These are phyloP conservation scores for Agrochola litura DNA, from an alignment of 2,888 invertebrate species.

Conservation along the genomic window DNA sequence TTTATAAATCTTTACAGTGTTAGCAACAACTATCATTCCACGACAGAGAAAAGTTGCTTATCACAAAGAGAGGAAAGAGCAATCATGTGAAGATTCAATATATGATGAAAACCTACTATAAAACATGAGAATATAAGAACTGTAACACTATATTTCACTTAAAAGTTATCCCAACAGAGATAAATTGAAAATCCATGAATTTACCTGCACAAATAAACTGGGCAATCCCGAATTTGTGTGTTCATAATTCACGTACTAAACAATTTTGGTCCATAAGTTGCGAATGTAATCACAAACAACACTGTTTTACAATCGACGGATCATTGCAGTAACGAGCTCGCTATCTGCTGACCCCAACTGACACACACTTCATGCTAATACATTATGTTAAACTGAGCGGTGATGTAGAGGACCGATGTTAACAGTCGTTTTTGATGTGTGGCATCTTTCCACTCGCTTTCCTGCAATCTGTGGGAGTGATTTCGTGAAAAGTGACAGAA, in stretches of 20 bases:
- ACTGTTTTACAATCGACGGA: constrained; percentile 49
- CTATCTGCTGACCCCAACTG: constrained; percentile 64
- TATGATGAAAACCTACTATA: not conserved
- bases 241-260: constrained; percentile 49
- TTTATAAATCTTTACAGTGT: too few relatives aligned
- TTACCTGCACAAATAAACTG: constrained; percentile 28
- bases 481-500: too few relatives aligned
- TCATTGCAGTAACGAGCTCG: constrained; percentile 48
- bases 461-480: too few relatives aligned
- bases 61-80: too few relatives aligned
- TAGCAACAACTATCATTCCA: too few relatives aligned
- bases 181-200: constrained; percentile 46
- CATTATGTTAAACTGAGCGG: constrained; percentile 66
- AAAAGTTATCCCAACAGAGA: constrained; percentile 18
- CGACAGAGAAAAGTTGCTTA: too few relatives aligned
- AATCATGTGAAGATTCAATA: too few relatives aligned
- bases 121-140: not conserved
- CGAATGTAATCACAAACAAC: constrained; percentile 55
- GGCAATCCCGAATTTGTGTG: constrained; percentile 28
- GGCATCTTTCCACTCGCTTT: too few relatives aligned
- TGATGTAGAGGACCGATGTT: constrained; percentile 42
- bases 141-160: not conserved
- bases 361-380: constrained; percentile 66
- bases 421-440: too few relatives aligned
- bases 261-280: constrained; percentile 48